Evolutionary conservation across 2,888 invertebrate species (phyloP).

Genomic region (Malacosoma neustria): DNA sequence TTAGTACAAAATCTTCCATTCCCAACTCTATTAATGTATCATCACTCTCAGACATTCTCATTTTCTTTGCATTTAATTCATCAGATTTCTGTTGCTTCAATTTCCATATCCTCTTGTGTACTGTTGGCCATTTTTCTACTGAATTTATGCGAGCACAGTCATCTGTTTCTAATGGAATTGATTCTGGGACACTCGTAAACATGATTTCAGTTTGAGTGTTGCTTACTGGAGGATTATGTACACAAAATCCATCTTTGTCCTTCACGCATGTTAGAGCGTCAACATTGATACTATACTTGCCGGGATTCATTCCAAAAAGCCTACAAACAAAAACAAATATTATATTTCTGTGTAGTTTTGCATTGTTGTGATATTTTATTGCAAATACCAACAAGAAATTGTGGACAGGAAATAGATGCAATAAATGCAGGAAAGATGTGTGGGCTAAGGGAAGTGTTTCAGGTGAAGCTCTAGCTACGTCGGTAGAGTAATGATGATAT

Average conservation of each 20-base stretch:
- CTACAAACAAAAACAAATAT: no score
- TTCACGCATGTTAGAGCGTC: constrained; percentile 54
- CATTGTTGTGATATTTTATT: no score
- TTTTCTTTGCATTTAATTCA: constrained; percentile 38
- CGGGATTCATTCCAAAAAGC: constrained; percentile 52
- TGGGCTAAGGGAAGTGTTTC: no score
- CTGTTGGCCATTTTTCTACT: constrained; percentile 48
- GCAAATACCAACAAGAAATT: no score
- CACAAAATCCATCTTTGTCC: constrained; percentile 50
- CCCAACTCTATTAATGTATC: constrained; percentile 34
- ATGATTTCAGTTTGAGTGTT: constrained; percentile 18
- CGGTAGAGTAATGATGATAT: no score
- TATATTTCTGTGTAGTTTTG: no score
- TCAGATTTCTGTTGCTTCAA: constrained; percentile 32
- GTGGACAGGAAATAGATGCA: no score
- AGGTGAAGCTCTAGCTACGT: no score
- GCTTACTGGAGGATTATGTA: constrained; percentile 37
- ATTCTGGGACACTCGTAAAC: background rate
- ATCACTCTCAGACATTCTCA: constrained; percentile 36
- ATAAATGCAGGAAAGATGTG: no score
- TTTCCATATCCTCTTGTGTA: constrained; percentile 46
- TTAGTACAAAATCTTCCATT: constrained; percentile 29
- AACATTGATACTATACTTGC: constrained; percentile 52
- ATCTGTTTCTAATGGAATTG: constrained; percentile 18
- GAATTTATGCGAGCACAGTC: constrained; percentile 51